These are phyloP conservation scores for Melopsittacus undulatus DNA, from an alignment of 2,797 vertebrate genomes.

Conservation along the genomic window DNA sequence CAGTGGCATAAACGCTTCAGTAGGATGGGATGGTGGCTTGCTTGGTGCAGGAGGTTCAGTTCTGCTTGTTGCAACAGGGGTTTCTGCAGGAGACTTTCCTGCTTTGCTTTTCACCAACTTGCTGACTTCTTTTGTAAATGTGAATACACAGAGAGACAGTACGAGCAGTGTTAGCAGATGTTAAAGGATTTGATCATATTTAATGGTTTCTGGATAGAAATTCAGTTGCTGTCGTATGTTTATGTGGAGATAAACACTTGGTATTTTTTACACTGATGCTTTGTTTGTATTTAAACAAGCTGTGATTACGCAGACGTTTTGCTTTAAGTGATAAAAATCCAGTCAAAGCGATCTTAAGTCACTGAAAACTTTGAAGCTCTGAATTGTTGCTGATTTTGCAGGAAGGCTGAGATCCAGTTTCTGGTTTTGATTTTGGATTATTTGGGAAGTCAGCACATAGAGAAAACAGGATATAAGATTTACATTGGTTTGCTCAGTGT, in stretches of 20 bases:
- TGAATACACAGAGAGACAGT: neutral
- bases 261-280: neutral
- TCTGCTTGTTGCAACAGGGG: neutral
- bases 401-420: neutral
- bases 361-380: neutral
- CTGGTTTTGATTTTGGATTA: neutral
- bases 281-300: neutral
- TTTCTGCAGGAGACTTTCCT: neutral
- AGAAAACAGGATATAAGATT: neutral
- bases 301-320: neutral
- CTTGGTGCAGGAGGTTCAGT: rapidly evolving
- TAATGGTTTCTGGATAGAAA: neutral
- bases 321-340: neutral
- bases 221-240: neutral
- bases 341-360: neutral
- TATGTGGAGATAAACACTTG: neutral
- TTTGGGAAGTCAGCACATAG: neutral
- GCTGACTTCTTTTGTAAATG: neutral
- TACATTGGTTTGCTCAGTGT: neutral
- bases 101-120: neutral
- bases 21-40: neutral
- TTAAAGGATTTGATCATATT: neutral
- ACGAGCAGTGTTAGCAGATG: neutral
- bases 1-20: neutral
- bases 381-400: neutral